A percentile compares a stretch with the other conserved stretches of the same genome.
Evolutionary conservation across 2,113 vertebrate species (phyloP).

Genomic region (Dasyprocta punctata): DNA sequence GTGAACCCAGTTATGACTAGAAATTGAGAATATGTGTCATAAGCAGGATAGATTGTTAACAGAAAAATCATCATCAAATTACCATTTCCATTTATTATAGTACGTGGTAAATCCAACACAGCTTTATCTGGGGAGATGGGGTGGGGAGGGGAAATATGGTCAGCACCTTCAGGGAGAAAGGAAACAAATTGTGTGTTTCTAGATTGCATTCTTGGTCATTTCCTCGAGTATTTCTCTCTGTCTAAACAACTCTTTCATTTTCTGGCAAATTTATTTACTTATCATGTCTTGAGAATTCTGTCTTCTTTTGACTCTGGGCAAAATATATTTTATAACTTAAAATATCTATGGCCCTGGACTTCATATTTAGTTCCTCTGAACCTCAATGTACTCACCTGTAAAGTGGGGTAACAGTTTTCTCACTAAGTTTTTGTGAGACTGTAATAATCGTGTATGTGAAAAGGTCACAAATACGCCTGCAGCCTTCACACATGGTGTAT

Average conservation of each 20-base stretch:
- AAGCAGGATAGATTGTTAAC: background rate
- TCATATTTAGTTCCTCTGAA: background rate
- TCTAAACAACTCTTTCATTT: background rate
- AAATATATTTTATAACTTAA: background rate
- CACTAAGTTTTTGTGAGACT: background rate
- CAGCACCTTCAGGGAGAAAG: background rate
- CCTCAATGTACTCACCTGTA: background rate
- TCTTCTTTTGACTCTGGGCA: background rate
- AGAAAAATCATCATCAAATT: conserved; percentile 25
- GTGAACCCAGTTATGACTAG: background rate
- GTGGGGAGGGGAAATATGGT: no score
- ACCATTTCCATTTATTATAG: background rate
- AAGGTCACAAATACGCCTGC: background rate
- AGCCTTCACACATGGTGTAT: background rate
- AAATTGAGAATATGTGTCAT: background rate
- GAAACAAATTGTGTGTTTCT: background rate
- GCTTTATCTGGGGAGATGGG: background rate
- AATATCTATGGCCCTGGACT: background rate
- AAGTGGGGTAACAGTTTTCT: background rate
- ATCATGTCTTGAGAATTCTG: background rate
- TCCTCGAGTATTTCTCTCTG: background rate
- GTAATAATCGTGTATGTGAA: background rate
- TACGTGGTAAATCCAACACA: background rate
- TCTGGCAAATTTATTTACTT: background rate
- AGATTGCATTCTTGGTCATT: background rate